Percentiles rank a stretch among this genome's conserved stretches.
phyloP scores from a whole-genome alignment of 2,888 invertebrate genomes.

The Caenorhabditis auriculariae region DNA sequence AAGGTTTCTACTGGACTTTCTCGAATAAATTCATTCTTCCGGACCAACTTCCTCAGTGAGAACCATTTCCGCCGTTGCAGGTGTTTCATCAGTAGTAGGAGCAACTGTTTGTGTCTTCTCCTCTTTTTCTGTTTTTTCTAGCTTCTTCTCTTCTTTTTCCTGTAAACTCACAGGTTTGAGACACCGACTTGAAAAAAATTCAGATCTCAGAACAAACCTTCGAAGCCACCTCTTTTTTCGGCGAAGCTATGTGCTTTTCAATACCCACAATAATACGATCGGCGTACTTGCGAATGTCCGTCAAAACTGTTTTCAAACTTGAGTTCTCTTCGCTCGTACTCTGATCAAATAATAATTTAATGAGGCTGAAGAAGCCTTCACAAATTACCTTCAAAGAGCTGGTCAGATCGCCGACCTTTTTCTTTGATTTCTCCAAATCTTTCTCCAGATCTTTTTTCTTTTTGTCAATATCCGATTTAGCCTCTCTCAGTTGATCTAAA shows the following conservation, averaged over 20 bases:
- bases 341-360: conserved; percentile 33
- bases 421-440: conserved; percentile 55
- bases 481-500: conserved; percentile 39
- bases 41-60: conserved; percentile 9
- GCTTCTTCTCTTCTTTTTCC: conserved; percentile 20
- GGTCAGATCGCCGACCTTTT: conserved; percentile 56
- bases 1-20: too few species aligned
- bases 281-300: conserved; percentile 49
- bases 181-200: neutral
- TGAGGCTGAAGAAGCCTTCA: too few species aligned
- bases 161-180: neutral
- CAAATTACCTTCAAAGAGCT: conserved; percentile 39
- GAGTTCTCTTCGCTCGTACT: conserved; percentile 49
- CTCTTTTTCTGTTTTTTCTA: conserved; percentile 7
- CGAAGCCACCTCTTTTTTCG: conserved; percentile 9
- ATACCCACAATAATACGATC: conserved; percentile 46
- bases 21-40: too few species aligned
- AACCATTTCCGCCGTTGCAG: neutral
- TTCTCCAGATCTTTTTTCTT: conserved; percentile 56
- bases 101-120: too few species aligned
- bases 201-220: conserved; percentile 1
- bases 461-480: conserved; percentile 47
- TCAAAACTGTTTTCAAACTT: conserved; percentile 41
- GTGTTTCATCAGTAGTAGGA: conserved; percentile 5
- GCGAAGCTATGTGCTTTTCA: conserved; percentile 32